phyloP scores from a whole-genome alignment of 2,113 vertebrate genomes.

The Bufo gargarizans region DNA sequence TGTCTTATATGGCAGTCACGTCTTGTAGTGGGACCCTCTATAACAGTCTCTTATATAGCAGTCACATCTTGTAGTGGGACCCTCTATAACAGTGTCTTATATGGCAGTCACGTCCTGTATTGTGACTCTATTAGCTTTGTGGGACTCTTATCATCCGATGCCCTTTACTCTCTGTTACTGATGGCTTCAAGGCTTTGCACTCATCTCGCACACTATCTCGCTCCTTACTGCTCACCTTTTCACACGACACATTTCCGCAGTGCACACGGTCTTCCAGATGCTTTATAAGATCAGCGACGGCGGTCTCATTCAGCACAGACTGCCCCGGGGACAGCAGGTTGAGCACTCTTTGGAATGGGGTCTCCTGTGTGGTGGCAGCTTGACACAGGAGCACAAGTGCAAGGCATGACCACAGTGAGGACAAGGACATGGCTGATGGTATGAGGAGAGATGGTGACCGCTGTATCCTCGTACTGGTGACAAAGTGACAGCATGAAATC shows the following conservation, averaged over 20 bases:
- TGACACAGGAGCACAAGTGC: background rate
- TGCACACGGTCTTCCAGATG: slow-evolving; percentile 52
- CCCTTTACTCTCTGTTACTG: background rate
- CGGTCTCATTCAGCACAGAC: background rate
- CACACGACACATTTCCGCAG: slow-evolving; percentile 40
- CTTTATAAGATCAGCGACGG: slow-evolving; percentile 33
- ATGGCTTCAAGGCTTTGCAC: slow-evolving; percentile 4
- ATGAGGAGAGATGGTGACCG: background rate
- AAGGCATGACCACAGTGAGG: background rate
- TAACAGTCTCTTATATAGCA: no score
- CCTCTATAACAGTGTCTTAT: no score
- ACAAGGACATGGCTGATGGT: background rate
- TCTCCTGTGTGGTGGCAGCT: background rate
- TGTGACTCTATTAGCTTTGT: background rate
- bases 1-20: no score
- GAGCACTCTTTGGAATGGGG: slow-evolving; percentile 22
- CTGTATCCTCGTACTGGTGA: background rate
- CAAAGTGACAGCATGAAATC: slow-evolving; percentile 1
- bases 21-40: no score
- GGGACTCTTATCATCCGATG: background rate
- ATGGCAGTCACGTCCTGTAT: no score
- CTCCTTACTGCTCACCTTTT: slow-evolving; percentile 18
- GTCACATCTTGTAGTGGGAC: no score
- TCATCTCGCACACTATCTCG: background rate
- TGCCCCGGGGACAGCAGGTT: slow-evolving; percentile 11